Percentiles rank a stretch among this genome's conserved stretches.
These are phyloP conservation scores for Andricus grossulariae DNA, from an alignment of 1,140 invertebrate species.

Conservation along the genomic window DNA sequence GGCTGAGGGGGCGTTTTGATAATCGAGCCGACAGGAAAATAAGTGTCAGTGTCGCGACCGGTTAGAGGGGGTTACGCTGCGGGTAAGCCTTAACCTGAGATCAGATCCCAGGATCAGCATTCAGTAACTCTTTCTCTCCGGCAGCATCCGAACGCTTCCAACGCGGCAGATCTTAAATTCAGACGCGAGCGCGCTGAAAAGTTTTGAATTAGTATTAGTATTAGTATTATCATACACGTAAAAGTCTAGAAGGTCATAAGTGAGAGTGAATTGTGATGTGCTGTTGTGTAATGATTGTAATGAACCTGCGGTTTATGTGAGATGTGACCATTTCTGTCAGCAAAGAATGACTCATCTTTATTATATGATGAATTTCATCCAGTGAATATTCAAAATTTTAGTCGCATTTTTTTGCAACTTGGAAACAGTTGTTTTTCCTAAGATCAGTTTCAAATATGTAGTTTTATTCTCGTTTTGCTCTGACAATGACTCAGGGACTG, in stretches of 20 bases:
- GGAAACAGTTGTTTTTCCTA: not conserved
- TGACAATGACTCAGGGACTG: not conserved
- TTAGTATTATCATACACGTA: not conserved
- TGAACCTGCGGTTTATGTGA: conserved; percentile 22
- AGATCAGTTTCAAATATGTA: not conserved
- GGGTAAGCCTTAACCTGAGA: conserved; percentile 65
- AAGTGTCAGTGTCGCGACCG: conserved; percentile 30
- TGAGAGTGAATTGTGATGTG: conserved; percentile 25
- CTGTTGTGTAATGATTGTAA: conserved; percentile 26
- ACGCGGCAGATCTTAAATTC: not conserved
- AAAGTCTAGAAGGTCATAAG: conserved; percentile 3
- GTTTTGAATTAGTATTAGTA: not conserved
- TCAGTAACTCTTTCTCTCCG: conserved; percentile 69
- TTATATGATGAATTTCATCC: not conserved
- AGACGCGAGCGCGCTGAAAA: not conserved
- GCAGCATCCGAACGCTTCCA: conserved; percentile 64
- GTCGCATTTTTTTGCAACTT: not conserved
- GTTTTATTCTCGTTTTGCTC: not conserved
- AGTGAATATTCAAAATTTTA: not conserved
- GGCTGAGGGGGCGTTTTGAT: conserved; percentile 27
- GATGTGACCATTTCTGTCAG: conserved; percentile 29
- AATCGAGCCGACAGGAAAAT: conserved; percentile 30
- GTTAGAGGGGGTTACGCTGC: conserved; percentile 50
- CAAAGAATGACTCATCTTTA: conserved; percentile 22
- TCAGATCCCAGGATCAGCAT: conserved; percentile 67